Percentiles rank a stretch among this genome's conserved stretches.
Conservation (phyloP, 2,113 vertebrate species). For the Formicarius rufipectus region DNA sequence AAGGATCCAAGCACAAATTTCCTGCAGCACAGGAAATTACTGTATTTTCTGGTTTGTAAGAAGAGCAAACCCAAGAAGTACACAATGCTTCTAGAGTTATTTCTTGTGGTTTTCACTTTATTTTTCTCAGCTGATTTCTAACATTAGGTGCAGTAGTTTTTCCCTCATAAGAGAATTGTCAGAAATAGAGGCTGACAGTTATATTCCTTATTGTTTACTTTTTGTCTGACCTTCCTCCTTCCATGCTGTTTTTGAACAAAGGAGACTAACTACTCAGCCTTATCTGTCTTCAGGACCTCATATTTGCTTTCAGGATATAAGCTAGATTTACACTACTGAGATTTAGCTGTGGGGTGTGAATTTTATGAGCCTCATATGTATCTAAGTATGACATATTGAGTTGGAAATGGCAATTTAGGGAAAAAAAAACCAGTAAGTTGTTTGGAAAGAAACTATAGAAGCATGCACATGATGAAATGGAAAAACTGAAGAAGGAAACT, state of each 20-base stretch:
- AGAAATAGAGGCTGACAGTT: not conserved
- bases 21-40: not conserved
- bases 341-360: not conserved
- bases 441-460: not conserved
- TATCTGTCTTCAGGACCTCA: not conserved
- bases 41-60: not conserved
- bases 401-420: not conserved
- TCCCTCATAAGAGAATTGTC: not conserved
- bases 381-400: not conserved
- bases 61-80: not conserved
- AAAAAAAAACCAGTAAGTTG: not conserved
- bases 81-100: not conserved
- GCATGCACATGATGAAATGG: not conserved
- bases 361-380: not conserved
- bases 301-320: not conserved
- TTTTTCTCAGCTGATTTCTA: not conserved
- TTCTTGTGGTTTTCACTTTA: not conserved
- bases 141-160: not conserved
- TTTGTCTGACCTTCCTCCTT: not conserved
- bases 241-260: not conserved
- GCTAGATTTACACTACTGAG: not conserved
- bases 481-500: not conserved
- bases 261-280: not conserved
- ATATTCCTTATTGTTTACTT: not conserved
- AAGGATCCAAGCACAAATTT: not conserved